phyloP scores from a whole-genome alignment of 2,888 invertebrate species.

The Acrobasis repandana region DNA sequence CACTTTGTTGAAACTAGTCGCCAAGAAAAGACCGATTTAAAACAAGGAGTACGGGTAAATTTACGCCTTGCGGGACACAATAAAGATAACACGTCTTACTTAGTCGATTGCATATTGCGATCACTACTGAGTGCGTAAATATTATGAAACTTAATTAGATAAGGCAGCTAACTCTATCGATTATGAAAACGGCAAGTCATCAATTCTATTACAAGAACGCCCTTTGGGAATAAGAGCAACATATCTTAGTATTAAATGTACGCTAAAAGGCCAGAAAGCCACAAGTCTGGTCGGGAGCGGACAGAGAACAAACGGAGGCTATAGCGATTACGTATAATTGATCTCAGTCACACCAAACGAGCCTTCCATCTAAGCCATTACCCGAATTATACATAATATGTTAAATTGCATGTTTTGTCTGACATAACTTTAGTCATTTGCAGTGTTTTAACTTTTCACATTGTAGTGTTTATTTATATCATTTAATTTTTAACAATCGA shows the following conservation, averaged over 20 bases:
- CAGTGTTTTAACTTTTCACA: constrained; percentile 27
- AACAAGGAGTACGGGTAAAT: no score
- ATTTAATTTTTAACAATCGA: constrained; percentile 7
- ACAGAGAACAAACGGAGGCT: not conserved
- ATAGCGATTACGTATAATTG: constrained; percentile 33
- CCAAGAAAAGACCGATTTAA: no score
- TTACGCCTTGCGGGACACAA: no score
- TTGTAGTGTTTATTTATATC: constrained; percentile 7
- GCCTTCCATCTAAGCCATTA: constrained; percentile 42
- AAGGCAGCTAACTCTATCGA: no score
- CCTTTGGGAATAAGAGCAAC: not conserved
- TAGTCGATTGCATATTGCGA: no score
- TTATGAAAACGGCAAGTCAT: no score
- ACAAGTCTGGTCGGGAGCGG: not conserved
- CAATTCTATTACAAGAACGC: not conserved
- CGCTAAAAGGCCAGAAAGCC: not conserved
- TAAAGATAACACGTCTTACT: no score
- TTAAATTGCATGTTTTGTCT: constrained; percentile 34
- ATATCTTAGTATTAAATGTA: not conserved
- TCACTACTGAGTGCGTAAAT: no score
- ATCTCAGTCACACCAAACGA: constrained; percentile 60
- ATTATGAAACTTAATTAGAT: no score
- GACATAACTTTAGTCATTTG: constrained; percentile 24
- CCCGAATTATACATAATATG: constrained; percentile 27
- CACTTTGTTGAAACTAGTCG: no score